Base-by-base conservation (phyloP, 2,888 invertebrate genomes). In the Selenia dentaria region DNA sequence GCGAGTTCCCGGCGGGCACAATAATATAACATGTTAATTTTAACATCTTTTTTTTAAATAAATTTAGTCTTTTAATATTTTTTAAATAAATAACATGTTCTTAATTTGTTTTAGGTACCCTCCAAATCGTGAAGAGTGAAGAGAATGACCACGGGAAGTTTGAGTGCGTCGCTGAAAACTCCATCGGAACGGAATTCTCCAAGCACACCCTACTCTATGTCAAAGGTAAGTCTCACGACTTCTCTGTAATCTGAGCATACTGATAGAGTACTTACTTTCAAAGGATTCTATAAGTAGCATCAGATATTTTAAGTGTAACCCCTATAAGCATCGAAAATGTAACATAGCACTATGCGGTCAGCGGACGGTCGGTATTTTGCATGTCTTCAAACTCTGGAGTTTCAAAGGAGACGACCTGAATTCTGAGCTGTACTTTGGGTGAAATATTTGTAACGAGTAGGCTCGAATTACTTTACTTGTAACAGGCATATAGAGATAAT, bases 131-230 rank as follows among this genome's bases (percentile, higher is more conserved):
- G 63, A 95, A 95, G 79, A 97, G 97, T 64, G 96, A 96, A 67
- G 96, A 96, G 72, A 95, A 95, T 62, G 98, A 99, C 87, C 96
- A 97, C 76, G 98, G 98, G 38, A 97, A 97, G 83, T 99, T 98
- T 81, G 98, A 98, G 84, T 99, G 99, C 80, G 96, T 98, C 29
- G 98, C 98, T 0, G 97, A 97, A 76, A 99, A 98, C 81, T 92
- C 95, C 2, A 94, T 96, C 46, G 99, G 98, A 42, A 97, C 98
- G 0, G 97, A 97, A 77, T 97, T 97, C 80, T 98, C 98, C 0
- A 97, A 96, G 74, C 93, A 95, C 22, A 96, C 97, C 13, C 94
- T 95, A 69, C 92, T 99, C 35, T 98, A 98, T 83, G 98, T 99
- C 51, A 97, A 97, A 96, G 96, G 97, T 97, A 91, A 83, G 80